Evolutionary conservation across 2,113 vertebrate species (phyloP).

Genomic region (Tragelaphus scriptus): DNA sequence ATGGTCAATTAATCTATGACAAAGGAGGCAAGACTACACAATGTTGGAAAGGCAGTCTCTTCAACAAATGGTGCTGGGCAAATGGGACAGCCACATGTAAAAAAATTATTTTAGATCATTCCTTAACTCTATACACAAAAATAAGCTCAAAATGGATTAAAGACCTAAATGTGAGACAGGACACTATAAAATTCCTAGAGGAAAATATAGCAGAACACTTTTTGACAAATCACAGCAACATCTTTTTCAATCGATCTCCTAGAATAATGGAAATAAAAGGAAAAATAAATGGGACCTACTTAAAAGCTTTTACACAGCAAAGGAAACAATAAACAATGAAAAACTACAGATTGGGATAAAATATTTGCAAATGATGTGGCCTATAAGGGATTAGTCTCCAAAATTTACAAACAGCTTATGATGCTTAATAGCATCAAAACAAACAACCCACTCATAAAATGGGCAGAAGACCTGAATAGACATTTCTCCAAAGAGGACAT

Average conservation of each 20-base stretch:
- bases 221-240: background rate
- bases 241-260: background rate
- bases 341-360: background rate
- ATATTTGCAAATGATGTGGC: background rate
- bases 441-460: background rate
- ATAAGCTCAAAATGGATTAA: background rate
- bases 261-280: background rate
- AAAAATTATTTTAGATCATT: background rate
- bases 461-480: background rate
- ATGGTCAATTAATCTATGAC: background rate
- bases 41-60: background rate
- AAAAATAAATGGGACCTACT: background rate
- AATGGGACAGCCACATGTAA: background rate
- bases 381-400: background rate
- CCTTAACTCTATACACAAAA: background rate
- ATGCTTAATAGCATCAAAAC: background rate
- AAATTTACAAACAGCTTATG: background rate
- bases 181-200: background rate
- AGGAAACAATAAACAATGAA: background rate
- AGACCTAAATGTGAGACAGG: background rate
- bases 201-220: background rate
- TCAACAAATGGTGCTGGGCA: background rate
- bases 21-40: background rate
- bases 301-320: background rate
- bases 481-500: background rate